These are phyloP conservation scores for Macropodus opercularis DNA, from an alignment of 2,797 vertebrate genomes.

Conservation along the genomic window DNA sequence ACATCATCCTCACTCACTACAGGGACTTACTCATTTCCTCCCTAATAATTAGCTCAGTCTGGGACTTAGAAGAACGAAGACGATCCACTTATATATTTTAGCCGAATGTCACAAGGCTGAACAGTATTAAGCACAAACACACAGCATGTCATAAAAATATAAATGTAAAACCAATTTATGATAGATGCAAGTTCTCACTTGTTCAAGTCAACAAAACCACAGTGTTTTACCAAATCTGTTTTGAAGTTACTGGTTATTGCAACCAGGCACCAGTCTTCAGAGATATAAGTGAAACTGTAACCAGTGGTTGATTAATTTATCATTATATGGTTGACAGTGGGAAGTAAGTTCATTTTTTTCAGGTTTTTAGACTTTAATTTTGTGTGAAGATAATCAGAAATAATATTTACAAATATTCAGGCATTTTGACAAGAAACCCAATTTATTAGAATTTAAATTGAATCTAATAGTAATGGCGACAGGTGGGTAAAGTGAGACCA, in stretches of 20 bases:
- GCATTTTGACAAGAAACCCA: constrained; percentile 15
- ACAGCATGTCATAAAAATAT: no score
- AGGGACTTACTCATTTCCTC: constrained; percentile 71
- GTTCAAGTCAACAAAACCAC: not conserved
- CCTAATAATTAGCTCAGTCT: constrained; percentile 61
- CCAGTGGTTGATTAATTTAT: constrained; percentile 47
- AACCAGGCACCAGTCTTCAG: no score
- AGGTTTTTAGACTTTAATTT: no score
- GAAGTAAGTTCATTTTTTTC: constrained; percentile 29
- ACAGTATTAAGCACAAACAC: not conserved
- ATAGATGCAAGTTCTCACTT: no score
- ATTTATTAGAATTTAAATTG: constrained; percentile 33
- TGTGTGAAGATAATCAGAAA: constrained; percentile 20
- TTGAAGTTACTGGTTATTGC: constrained; percentile 1
- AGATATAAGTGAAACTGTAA: constrained; percentile 18
- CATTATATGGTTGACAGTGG: constrained; percentile 42
- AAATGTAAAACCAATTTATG: no score
- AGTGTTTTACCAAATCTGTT: not conserved
- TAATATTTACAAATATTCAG: constrained; percentile 35
- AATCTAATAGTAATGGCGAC: constrained; percentile 31
- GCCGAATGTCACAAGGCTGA: constrained; percentile 14
- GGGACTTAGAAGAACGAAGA: constrained; percentile 39
- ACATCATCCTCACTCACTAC: constrained; percentile 57
- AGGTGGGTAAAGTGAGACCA: constrained; percentile 63
- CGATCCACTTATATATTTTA: constrained; percentile 13